Evolutionary conservation across 2,888 invertebrate genomes (phyloP).

Genomic region (Omphaloscelis lunosa): DNA sequence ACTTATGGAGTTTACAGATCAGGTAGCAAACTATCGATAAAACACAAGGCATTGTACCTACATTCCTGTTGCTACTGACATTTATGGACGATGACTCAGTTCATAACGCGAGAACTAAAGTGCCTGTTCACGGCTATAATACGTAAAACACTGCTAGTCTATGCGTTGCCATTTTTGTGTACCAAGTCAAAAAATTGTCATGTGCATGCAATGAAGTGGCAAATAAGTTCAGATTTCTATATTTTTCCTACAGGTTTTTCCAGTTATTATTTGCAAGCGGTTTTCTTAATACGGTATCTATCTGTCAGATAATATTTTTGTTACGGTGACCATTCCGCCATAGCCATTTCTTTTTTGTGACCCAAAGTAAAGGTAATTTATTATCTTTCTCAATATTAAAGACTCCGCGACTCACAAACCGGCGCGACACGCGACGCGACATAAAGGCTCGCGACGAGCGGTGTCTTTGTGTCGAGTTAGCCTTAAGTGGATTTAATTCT

Average conservation of each 20-base stretch:
- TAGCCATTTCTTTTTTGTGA: neutral
- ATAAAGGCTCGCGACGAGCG: no score
- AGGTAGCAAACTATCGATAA: no score
- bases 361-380: neutral
- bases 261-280: neutral
- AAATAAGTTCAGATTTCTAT: neutral
- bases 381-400: neutral
- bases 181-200: neutral
- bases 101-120: no score
- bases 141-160: neutral
- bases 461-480: no score
- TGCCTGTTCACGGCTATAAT: neutral
- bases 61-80: no score
- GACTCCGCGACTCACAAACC: no score
- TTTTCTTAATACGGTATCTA: no score
- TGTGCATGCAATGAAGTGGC: neutral
- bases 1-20: no score
- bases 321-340: neutral
- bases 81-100: no score
- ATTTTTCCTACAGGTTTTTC: neutral
- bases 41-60: no score
- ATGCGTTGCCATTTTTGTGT: neutral
- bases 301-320: neutral
- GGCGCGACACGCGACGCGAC: no score
- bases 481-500: no score